These are phyloP conservation scores for Dendrolimus houi DNA, from an alignment of 2,888 invertebrate genomes.

Conservation along the genomic window DNA sequence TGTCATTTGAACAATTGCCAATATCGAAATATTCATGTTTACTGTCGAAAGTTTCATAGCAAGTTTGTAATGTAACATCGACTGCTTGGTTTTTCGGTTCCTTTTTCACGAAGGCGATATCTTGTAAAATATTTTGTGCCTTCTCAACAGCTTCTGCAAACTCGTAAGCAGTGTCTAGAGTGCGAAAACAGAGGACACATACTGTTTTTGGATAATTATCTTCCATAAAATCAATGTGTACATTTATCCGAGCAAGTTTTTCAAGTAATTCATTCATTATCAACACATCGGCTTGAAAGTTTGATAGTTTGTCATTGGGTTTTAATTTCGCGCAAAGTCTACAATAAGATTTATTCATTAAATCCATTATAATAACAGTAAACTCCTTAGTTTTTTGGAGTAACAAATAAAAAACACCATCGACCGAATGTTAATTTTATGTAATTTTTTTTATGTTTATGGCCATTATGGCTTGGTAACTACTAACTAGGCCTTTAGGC, in stretches of 20 bases:
- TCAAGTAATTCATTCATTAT: constrained; percentile 25
- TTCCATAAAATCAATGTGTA: constrained; percentile 27
- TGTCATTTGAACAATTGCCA: too few relatives aligned
- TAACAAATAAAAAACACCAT: too few relatives aligned
- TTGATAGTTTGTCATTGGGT: constrained; percentile 28
- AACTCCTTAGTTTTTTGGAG: too few relatives aligned
- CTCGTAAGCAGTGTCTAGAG: constrained; percentile 37
- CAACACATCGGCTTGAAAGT: constrained; percentile 25
- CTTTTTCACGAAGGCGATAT: constrained; percentile 20
- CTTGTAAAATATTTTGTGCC: constrained; percentile 33
- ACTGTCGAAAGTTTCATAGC: constrained; percentile 5
- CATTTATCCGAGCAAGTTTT: constrained; percentile 37
- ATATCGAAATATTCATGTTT: constrained; percentile 13
- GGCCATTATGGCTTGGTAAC: too few relatives aligned
- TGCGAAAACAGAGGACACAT: constrained; percentile 37
- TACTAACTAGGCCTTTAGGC: too few relatives aligned
- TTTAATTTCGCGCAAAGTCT: constrained; percentile 43
- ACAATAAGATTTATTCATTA: constrained; percentile 24
- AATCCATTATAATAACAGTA: constrained; percentile 18
- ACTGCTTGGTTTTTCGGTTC: constrained; percentile 28
- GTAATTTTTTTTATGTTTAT: too few relatives aligned
- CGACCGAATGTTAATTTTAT: too few relatives aligned
- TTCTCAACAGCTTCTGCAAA: constrained; percentile 38
- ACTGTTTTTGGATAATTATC: constrained; percentile 36
- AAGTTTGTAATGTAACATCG: background rate